Percentiles rank a stretch among this genome's conserved stretches.
Evolutionary conservation across 2,888 invertebrate species (phyloP).

Genomic region (Leptodirus hochenwartii): DNA sequence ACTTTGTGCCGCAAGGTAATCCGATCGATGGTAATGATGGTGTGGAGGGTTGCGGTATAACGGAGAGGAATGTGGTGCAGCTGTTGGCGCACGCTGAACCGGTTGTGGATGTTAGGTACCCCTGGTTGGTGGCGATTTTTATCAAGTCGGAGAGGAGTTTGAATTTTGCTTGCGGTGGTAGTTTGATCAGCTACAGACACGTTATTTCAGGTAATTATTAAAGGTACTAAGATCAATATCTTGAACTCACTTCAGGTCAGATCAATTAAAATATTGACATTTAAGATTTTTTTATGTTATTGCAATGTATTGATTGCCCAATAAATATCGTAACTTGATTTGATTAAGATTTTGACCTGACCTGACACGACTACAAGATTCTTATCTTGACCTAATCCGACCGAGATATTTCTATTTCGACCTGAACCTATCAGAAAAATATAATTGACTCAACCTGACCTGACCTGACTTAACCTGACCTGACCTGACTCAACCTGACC

Average conservation of each 20-base stretch:
- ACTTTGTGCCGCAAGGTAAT: neutral
- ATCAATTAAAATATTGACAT: slow-evolving; percentile 3
- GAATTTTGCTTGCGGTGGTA: slow-evolving; percentile 22
- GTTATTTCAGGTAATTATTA: slow-evolving; percentile 20
- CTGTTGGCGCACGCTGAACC: slow-evolving; percentile 20
- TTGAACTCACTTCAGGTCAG: no score
- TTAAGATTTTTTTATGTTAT: neutral
- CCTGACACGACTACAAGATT: neutral
- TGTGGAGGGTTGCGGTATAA: slow-evolving; percentile 19
- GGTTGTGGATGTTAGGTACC: slow-evolving; percentile 20
- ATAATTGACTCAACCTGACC: no score
- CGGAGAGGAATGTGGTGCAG: slow-evolving; percentile 19
- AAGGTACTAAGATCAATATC: slow-evolving; percentile 7
- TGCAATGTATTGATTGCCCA: neutral
- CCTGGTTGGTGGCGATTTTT: slow-evolving; percentile 25
- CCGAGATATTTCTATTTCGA: slow-evolving; percentile 2
- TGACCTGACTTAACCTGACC: no score
- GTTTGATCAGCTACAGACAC: slow-evolving; percentile 18
- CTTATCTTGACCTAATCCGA: neutral
- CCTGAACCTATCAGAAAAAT: no score
- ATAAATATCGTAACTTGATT: slow-evolving; percentile 1
- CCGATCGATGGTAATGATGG: slow-evolving; percentile 9
- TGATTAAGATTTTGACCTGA: neutral
- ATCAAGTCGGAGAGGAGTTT: slow-evolving; percentile 15
- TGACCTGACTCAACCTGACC: no score